A percentile compares a stretch with the other conserved stretches of the same genome.
These are phyloP conservation scores for Microcebus murinus DNA, from an alignment of 2,113 vertebrate species.

Conservation along the genomic window DNA sequence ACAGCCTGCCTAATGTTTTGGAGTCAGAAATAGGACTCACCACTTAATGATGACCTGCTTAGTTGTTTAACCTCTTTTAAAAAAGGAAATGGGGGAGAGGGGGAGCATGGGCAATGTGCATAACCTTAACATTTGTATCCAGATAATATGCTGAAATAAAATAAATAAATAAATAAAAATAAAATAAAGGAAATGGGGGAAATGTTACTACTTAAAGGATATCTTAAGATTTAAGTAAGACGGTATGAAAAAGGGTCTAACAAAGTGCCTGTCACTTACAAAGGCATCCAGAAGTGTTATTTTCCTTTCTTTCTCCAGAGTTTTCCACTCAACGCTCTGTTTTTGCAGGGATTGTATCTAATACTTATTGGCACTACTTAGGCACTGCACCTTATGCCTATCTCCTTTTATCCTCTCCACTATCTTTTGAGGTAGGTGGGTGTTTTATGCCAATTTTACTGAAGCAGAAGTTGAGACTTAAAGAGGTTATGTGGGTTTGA, in stretches of 20 bases:
- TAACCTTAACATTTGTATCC: too few relatives aligned
- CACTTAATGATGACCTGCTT: not conserved
- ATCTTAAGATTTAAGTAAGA: not conserved
- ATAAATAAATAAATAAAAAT: too few relatives aligned
- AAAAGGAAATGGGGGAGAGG: not conserved
- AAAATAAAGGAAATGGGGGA: not conserved
- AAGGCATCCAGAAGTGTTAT: not conserved
- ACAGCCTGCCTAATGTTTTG: not conserved
- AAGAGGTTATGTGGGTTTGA: not conserved
- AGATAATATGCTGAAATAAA: too few relatives aligned
- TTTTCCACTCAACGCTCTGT: not conserved
- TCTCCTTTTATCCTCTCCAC: not conserved
- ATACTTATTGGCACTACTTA: not conserved
- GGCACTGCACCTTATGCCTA: not conserved
- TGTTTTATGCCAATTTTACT: not conserved
- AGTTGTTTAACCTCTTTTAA: constrained; percentile 36
- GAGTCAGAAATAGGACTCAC: not conserved
- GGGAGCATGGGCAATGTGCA: too few relatives aligned
- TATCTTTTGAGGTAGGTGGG: not conserved
- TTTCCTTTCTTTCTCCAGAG: not conserved
- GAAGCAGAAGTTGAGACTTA: not conserved
- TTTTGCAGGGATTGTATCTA: not conserved
- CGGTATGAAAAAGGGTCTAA: not conserved
- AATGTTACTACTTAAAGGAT: not conserved
- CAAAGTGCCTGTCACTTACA: not conserved